These are phyloP conservation scores for Varecia variegata DNA, from an alignment of 2,797 vertebrate genomes.

Conservation along the genomic window DNA sequence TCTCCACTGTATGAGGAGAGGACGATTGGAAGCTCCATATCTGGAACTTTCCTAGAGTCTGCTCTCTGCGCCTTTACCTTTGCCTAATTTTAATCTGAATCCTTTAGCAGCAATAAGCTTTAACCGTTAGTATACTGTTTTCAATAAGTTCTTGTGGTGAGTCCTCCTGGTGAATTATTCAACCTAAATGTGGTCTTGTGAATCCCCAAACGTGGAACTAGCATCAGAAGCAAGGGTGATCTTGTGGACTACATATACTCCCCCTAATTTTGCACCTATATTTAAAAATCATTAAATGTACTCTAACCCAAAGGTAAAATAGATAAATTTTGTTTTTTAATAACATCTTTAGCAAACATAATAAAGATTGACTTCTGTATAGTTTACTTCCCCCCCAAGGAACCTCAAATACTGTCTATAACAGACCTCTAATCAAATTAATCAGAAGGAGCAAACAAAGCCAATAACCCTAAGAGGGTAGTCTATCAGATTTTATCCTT, in stretches of 20 bases:
- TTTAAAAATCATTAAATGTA: neutral
- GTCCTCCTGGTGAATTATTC: neutral
- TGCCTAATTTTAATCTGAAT: slow-evolving; percentile 1
- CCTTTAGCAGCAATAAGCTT: neutral
- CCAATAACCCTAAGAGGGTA: neutral
- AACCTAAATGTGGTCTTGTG: neutral
- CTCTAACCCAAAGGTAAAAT: neutral
- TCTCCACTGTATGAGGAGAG: neutral
- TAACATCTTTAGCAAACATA: slow-evolving; percentile 29
- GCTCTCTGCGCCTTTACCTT: neutral
- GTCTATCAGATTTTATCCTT: neutral
- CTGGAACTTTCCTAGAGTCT: neutral
- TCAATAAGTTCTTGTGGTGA: neutral
- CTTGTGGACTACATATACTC: neutral
- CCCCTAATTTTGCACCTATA: neutral
- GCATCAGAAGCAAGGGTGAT: neutral
- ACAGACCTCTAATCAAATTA: slow-evolving; percentile 10
- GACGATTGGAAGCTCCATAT: neutral
- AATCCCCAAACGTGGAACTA: neutral
- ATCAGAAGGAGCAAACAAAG: neutral
- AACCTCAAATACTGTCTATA: slow-evolving; percentile 7
- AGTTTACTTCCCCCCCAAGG: neutral
- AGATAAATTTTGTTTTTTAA: neutral
- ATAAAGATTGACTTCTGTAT: neutral
- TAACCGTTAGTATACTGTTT: neutral